A percentile compares a stretch with the other conserved stretches of the same genome.
Conservation (phyloP, 2,888 invertebrate species). For the Zeuzera pyrina region DNA sequence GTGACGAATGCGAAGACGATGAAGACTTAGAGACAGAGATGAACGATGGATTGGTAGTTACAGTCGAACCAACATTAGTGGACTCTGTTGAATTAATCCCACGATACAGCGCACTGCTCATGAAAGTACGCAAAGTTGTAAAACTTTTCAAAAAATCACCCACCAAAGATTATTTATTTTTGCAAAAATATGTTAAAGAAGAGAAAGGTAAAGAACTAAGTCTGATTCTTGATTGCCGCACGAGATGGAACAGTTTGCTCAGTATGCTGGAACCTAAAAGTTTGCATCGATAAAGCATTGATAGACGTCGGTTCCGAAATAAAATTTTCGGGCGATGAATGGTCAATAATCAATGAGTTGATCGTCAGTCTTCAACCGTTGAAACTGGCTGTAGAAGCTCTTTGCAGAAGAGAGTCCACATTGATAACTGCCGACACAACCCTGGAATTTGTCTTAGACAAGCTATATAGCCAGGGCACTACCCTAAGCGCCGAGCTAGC, state of each 20-base stretch:
- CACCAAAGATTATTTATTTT: constrained; percentile 9
- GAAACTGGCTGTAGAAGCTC: constrained; percentile 15
- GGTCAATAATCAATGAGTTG: constrained; percentile 16
- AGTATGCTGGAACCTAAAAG: constrained; percentile 16
- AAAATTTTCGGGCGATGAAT: constrained; percentile 16
- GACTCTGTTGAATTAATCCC: constrained; percentile 7
- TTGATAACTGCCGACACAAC: constrained; percentile 16
- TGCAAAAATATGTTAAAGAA: constrained; percentile 15
- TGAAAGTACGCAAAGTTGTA: constrained; percentile 13
- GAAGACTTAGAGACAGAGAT: constrained; percentile 7
- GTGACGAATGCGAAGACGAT: constrained; percentile 8
- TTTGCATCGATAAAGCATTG: constrained; percentile 19
- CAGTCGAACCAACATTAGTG: constrained; percentile 2
- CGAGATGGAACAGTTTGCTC: constrained; percentile 12
- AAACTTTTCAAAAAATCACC: constrained; percentile 11
- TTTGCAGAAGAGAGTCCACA: constrained; percentile 16
- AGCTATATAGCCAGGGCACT: constrained; percentile 7
- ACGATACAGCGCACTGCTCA: constrained; percentile 7
- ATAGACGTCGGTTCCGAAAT: constrained; percentile 18
- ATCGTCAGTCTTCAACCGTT: constrained; percentile 13
- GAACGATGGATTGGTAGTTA: constrained; percentile 2
- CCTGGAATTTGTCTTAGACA: constrained; percentile 14
- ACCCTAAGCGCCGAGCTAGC: constrained; percentile 11
- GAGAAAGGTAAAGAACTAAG: constrained; percentile 12
- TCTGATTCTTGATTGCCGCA: constrained; percentile 13